phyloP scores from a whole-genome alignment of 2,797 vertebrate genomes.

The Pangasius sanitwongsei region DNA sequence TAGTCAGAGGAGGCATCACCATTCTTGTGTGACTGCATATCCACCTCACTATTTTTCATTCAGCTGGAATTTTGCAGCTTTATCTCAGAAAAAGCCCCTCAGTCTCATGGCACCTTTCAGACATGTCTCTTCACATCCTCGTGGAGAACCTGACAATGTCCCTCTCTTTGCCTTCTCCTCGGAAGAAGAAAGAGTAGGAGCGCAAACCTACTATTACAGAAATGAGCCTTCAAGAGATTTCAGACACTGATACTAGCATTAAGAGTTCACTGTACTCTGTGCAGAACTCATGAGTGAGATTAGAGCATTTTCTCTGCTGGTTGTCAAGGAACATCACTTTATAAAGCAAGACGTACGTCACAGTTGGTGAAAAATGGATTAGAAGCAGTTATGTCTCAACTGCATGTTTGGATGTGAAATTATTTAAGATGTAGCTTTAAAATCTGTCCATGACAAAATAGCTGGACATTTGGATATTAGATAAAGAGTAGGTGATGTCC shows the following conservation, averaged over 20 bases:
- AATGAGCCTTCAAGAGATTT: constrained; percentile 12
- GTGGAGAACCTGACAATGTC: neutral
- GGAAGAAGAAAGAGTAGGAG: neutral
- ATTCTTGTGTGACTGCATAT: neutral
- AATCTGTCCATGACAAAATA: neutral
- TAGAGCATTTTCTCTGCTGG: constrained; percentile 10
- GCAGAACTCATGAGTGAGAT: neutral
- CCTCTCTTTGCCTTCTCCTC: neutral
- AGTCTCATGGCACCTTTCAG: constrained; percentile 12
- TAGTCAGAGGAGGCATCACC: neutral
- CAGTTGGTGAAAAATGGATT: constrained; percentile 4
- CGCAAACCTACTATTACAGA: constrained; percentile 35
- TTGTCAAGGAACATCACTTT: neutral
- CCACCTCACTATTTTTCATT: neutral
- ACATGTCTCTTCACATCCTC: constrained; percentile 23
- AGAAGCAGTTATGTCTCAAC: neutral
- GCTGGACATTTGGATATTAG: neutral
- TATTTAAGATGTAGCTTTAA: neutral
- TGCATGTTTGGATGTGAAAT: neutral
- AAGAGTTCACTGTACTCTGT: neutral
- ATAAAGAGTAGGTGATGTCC: neutral
- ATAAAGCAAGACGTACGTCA: neutral
- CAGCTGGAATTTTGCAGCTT: constrained; percentile 5
- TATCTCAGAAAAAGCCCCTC: constrained; percentile 26
- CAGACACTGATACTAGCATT: constrained; percentile 28